phyloP scores from a whole-genome alignment of 2,888 invertebrate genomes.

The Trichogramma dendrolimi region DNA sequence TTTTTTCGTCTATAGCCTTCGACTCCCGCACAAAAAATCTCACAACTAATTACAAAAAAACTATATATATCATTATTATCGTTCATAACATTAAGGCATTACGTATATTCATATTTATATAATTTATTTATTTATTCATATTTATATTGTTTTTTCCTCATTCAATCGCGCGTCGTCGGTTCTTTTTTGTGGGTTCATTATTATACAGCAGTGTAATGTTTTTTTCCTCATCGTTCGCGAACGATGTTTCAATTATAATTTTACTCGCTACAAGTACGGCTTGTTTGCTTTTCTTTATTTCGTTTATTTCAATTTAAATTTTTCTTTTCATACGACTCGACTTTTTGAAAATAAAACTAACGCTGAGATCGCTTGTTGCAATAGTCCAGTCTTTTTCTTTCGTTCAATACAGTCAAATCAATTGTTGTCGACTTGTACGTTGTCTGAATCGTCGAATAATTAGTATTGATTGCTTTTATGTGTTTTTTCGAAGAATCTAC shows the following conservation, averaged over 20 bases:
- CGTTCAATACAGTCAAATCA: not conserved
- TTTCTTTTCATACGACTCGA: conserved; percentile 7
- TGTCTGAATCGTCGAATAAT: too few species aligned
- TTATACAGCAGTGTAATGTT: too few species aligned
- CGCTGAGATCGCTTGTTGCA: conserved; percentile 52
- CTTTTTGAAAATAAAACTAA: conserved; percentile 42
- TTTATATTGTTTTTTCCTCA: conserved; percentile 34
- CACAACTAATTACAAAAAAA: conserved; percentile 43
- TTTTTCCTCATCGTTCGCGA: too few species aligned
- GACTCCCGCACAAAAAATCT: conserved; percentile 16
- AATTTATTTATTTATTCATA: too few species aligned
- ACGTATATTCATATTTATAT: conserved; percentile 40
- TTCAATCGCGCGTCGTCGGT: conserved; percentile 37
- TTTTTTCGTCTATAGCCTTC: conserved; percentile 14
- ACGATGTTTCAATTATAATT: too few species aligned
- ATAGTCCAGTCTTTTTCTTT: conserved; percentile 45
- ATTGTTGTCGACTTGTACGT: too few species aligned
- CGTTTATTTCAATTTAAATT: conserved; percentile 29
- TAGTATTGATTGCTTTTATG: too few species aligned
- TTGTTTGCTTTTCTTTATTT: conserved; percentile 1
- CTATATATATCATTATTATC: conserved; percentile 47
- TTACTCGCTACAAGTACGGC: not conserved
- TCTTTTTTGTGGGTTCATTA: not conserved
- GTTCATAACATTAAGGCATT: conserved; percentile 51
- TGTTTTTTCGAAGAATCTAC: too few species aligned